phyloP scores from a whole-genome alignment of 2,888 invertebrate genomes.

The Melinaea marsaeus region DNA sequence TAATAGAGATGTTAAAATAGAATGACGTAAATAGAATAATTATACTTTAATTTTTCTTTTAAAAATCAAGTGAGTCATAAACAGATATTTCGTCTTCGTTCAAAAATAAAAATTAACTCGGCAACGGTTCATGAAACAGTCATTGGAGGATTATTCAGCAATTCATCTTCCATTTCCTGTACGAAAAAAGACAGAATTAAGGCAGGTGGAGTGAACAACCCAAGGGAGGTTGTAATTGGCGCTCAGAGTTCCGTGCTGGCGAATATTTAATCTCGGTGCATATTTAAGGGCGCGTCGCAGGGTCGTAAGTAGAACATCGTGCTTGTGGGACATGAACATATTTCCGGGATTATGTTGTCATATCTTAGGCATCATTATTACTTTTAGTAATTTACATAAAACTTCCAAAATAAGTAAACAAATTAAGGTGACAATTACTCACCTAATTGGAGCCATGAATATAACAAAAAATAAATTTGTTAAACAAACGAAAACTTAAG shows the following conservation, averaged over 20 bases:
- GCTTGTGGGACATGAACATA: background rate
- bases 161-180: conserved; percentile 9
- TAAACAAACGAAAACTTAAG: conserved; percentile 2
- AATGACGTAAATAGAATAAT: background rate
- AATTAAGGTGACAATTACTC: background rate
- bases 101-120: conserved; percentile 8
- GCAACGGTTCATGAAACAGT: conserved; percentile 9
- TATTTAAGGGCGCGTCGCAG: conserved; percentile 33
- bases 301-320: conserved; percentile 14
- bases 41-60: background rate
- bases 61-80: background rate
- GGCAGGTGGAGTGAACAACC: conserved; percentile 26
- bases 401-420: background rate
- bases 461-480: background rate
- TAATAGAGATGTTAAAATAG: background rate
- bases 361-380: background rate
- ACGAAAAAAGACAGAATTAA: conserved; percentile 8
- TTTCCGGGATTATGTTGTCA: background rate
- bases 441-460: background rate
- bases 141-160: conserved; percentile 5
- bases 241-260: conserved; percentile 33
- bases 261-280: conserved; percentile 44
- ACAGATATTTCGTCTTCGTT: conserved; percentile 1
- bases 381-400: background rate
- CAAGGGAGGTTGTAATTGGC: conserved; percentile 49